Base-by-base conservation (phyloP, 2,888 invertebrate species). In the Leuctra nigra region DNA sequence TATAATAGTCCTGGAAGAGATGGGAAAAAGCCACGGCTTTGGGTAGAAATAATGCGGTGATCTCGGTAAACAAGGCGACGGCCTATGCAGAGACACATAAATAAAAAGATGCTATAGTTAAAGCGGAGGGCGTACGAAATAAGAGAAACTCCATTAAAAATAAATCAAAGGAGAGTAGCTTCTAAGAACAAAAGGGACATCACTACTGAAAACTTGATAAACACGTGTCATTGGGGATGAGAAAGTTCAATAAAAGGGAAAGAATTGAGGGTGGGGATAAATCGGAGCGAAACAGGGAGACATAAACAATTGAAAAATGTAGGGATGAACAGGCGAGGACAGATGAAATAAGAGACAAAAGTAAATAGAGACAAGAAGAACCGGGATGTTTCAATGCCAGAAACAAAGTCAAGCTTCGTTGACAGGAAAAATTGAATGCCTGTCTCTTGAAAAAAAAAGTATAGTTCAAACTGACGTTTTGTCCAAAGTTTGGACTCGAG, bases 151-250 rank as follows among this genome's bases (percentile, higher is more conserved):
- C 50, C 50, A 50, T 50, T 50, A 50, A 50, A 50, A 50, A 50
- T 50, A 50, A 50, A 50, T 50, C 50, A 50, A 50, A 50, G 18
- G 50, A 18, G 13, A 50, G 50, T 50, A 35, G 33, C 50, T 35
- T 35, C n/a, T 29, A 20, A 50, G 35, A 50, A 50, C 50, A 50
- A 50, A 50, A 50, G 50, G 23, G 33, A 50, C 33, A 35, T 50
- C 33, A 50, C 35, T 50, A 20, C 50, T 50, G 33, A 33, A 50
- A 50, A 50, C 33, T 50, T 50, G 50, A 50, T 50, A 16, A 50
- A 50, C 50, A 50, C 50, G 35, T 50, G 50, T 16, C 50, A 35
- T 4, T 33, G 18, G 16, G 22, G 11, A 50, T 50, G 35, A 16
- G 33, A 9, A 50, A 20, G 20, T 33, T 33, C 29, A 35, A 35